Evolutionary conservation across 2,888 invertebrate genomes (phyloP), one percentile per base, ranked within the genome.

Genomic region (Epirrhoe tristata): DNA sequence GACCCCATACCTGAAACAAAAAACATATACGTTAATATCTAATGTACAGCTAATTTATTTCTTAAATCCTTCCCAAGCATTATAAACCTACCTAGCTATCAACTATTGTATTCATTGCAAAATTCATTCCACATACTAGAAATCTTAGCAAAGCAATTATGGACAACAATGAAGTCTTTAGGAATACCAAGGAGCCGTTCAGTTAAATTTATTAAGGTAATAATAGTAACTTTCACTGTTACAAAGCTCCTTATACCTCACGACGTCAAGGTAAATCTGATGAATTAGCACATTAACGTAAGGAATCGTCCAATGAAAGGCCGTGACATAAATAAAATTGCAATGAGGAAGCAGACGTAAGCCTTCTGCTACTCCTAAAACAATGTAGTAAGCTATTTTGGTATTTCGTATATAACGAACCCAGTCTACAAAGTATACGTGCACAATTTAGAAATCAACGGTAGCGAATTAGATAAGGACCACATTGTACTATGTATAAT

Each of bases 361-460:
- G 70, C 70, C 70, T 71, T 62, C 66, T 69, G 64, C 14, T 69
- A 66, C 58, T 60, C 7, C 59, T 64, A 60, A 48, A 60, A 80
- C 78, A 83, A 72, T 76, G 78, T 81, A 77, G 74, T 64, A 63
- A 63, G 67, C 71, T 75, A 78, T 78, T 75, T 75, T 32, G 69
- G 73, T 69, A 72, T 67, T 56, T 43, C 55, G 53, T 36, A n/a
- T n/a, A 54, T 8, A 48, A 48, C 14, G 0, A 31, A 36, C 3
- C n/a, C 7, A 34, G 34, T 34, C 39, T 10, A 43, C 39, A 39
- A 39, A 8, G 39, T 39, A 0, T 39, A 39, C 39, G 10, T 8
- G 4, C 10, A 10, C 3, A 39, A 24, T 24, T 24, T 24, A 24
- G 24, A 24, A 24, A 24, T 24, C 24, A 24, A 24, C 24, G 3